Percentiles rank a stretch among this genome's conserved stretches.
These are phyloP conservation scores for Bugula neritina DNA, from an alignment of 2,888 invertebrate genomes.

Conservation along the genomic window DNA sequence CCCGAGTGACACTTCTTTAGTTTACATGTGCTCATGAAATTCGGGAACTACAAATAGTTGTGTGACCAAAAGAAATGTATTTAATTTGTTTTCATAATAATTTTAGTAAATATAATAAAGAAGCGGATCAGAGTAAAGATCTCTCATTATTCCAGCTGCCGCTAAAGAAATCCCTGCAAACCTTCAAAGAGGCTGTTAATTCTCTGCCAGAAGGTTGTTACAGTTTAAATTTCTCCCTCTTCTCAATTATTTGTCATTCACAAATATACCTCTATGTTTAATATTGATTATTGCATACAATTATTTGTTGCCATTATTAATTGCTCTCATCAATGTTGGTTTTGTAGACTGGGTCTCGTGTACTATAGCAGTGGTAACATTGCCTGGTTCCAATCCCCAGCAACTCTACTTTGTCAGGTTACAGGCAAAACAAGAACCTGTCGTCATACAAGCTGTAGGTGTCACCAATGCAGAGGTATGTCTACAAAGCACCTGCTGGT, in stretches of 20 bases:
- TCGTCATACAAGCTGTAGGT: slow-evolving; percentile 33
- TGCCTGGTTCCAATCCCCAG: slow-evolving; percentile 28
- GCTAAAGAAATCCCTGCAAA: neutral
- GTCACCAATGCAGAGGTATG: neutral
- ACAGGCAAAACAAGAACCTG: slow-evolving; percentile 35
- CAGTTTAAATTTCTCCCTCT: too few species aligned
- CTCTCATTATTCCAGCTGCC: neutral
- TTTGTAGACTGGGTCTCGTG: neutral
- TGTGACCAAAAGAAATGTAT: too few species aligned
- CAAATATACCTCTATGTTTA: too few species aligned
- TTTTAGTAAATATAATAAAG: slow-evolving; percentile 13
- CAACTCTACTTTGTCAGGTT: slow-evolving; percentile 39
- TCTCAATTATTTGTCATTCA: too few species aligned
- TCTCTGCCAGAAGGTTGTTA: neutral
- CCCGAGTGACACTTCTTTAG: too few species aligned
- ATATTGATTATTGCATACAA: too few species aligned
- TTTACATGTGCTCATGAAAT: too few species aligned
- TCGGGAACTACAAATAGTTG: too few species aligned
- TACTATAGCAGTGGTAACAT: slow-evolving; percentile 27
- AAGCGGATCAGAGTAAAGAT: neutral
- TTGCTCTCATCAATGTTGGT: too few species aligned
- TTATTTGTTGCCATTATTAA: too few species aligned
- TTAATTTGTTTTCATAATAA: too few species aligned
- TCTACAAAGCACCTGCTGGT: too few species aligned
- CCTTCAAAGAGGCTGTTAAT: slow-evolving; percentile 5